A percentile compares a stretch with the other conserved stretches of the same genome.
Conservation (phyloP, 2,888 invertebrate species). For the Diaphora mendica region DNA sequence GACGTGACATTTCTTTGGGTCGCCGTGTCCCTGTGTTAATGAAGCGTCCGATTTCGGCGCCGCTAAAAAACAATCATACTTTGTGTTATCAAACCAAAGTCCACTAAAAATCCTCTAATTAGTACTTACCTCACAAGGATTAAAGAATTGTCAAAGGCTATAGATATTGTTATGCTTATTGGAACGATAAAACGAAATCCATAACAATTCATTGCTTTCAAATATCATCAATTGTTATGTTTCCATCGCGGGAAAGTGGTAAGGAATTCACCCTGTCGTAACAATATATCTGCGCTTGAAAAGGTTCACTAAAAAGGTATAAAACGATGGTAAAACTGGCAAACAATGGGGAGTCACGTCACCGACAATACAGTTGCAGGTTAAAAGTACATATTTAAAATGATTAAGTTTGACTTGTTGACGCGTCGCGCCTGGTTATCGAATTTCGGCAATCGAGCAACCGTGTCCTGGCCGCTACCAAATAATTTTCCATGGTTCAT, state of each 20-base stretch:
- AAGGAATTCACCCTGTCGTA: conserved; percentile 34
- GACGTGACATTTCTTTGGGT: conserved; percentile 83
- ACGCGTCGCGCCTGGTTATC: conserved; percentile 80
- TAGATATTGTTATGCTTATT: conserved; percentile 22
- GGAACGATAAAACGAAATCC: conserved; percentile 20
- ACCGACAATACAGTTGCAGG: conserved; percentile 64
- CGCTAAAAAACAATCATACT: conserved; percentile 66
- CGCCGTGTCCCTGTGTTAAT: conserved; percentile 80
- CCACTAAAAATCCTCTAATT: conserved; percentile 57
- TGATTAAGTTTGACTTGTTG: conserved; percentile 84
- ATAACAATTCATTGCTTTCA: conserved; percentile 28
- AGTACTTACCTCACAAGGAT: conserved; percentile 46
- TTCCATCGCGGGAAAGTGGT: conserved; percentile 34
- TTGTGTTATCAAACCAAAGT: conserved; percentile 68
- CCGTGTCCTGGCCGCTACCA: conserved; percentile 65
- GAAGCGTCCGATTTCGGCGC: conserved; percentile 83
- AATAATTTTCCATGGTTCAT: conserved; percentile 71
- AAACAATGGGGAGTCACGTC: conserved; percentile 77
- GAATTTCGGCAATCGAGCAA: conserved; percentile 70
- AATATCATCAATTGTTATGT: conserved; percentile 33
- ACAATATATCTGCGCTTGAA: conserved; percentile 43
- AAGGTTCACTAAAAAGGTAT: conserved; percentile 58
- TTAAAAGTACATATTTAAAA: conserved; percentile 80
- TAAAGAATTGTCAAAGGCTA: conserved; percentile 13
- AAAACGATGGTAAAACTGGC: conserved; percentile 66